These are phyloP conservation scores for Sebastes trivittatus DNA, from an alignment of 2,797 vertebrate genomes.

Conservation along the genomic window DNA sequence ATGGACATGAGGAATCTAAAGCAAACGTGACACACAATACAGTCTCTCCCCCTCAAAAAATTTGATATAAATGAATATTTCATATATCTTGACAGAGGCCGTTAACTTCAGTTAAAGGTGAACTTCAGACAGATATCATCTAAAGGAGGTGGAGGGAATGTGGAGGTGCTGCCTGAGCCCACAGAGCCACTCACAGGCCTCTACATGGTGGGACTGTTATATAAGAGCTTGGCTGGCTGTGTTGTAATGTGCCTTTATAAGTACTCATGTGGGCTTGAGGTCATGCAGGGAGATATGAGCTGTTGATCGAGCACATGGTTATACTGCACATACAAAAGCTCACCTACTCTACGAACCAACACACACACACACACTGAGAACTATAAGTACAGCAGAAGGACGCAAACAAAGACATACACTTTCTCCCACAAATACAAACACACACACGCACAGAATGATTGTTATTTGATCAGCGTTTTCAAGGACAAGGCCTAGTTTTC, in stretches of 20 bases:
- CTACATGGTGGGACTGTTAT: slow-evolving; percentile 27
- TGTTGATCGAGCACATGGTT: slow-evolving; percentile 16
- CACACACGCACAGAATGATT: background rate
- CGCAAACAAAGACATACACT: background rate
- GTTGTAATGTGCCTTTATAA: slow-evolving; percentile 30
- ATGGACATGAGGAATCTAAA: background rate
- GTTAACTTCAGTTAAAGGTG: background rate
- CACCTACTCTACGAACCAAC: background rate
- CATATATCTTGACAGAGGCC: background rate
- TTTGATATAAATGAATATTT: background rate
- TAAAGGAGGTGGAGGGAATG: slow-evolving; percentile 1
- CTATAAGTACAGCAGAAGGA: background rate
- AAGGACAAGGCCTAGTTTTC: background rate
- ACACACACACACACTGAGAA: background rate
- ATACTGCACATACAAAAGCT: slow-evolving; percentile 1
- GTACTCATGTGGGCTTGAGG: slow-evolving; percentile 24
- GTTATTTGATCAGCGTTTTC: background rate
- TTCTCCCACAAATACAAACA: background rate
- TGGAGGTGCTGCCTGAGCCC: background rate
- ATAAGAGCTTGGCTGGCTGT: slow-evolving; percentile 25
- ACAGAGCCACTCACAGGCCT: background rate
- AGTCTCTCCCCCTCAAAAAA: background rate
- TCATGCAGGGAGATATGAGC: slow-evolving; percentile 22
- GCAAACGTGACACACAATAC: background rate
- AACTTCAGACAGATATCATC: background rate